Evolutionary conservation across 2,113 vertebrate genomes (phyloP).

Genomic region (Zingel zingel): DNA sequence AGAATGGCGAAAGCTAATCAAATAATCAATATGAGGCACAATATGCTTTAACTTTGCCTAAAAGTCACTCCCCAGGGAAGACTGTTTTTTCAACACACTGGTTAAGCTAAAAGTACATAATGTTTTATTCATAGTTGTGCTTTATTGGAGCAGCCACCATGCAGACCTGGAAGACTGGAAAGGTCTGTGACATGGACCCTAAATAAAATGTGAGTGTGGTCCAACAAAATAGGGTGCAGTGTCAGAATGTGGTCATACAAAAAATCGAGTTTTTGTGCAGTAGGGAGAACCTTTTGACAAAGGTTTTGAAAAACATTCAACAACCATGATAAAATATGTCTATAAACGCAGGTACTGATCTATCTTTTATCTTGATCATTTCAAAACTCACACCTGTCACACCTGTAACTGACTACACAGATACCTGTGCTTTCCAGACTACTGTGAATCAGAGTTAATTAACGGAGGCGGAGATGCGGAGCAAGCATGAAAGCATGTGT

Average conservation of each 20-base stretch:
- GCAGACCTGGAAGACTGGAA: constrained; percentile 29
- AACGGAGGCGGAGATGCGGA: constrained; percentile 23
- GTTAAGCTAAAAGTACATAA: constrained; percentile 35
- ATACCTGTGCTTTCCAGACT: background rate
- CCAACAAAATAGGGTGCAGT: background rate
- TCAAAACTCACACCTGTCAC: background rate
- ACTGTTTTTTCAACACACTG: constrained; percentile 38
- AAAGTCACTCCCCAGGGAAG: constrained; percentile 33
- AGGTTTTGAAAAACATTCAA: background rate
- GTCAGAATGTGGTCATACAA: background rate
- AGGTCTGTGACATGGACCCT: constrained; percentile 6
- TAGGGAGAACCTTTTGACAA: background rate
- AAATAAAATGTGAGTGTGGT: background rate
- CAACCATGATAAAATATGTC: background rate
- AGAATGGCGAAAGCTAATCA: background rate
- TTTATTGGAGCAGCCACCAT: constrained; percentile 23
- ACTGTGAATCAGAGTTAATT: constrained; percentile 19
- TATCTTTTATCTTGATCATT: background rate
- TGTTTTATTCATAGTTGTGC: constrained; percentile 63
- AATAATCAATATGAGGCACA: background rate
- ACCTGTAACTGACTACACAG: background rate
- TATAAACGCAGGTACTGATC: background rate
- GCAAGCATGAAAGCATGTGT: constrained; percentile 15
- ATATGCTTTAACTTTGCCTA: constrained; percentile 20
- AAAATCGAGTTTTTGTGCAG: background rate